These are phyloP conservation scores for Plecotus auritus DNA, from an alignment of 2,113 vertebrate species.

Conservation along the genomic window DNA sequence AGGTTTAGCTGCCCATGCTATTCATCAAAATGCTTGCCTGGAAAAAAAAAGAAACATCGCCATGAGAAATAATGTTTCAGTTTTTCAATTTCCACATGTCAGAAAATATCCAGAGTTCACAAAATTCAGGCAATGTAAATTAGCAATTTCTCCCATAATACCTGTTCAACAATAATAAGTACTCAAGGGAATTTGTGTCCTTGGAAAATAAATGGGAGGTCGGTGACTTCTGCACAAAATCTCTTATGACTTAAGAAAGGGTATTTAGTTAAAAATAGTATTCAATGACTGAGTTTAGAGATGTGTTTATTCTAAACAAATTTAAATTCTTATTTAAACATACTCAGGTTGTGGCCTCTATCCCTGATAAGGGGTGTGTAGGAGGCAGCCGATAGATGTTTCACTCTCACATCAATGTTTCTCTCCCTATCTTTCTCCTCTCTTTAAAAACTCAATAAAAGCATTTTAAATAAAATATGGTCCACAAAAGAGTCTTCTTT, in stretches of 20 bases:
- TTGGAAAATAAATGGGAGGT: neutral
- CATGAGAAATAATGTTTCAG: neutral
- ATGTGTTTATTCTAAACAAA: neutral
- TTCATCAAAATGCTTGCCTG: conserved; percentile 25
- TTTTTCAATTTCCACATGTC: neutral
- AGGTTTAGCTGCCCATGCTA: neutral
- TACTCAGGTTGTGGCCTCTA: neutral
- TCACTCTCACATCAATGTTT: neutral
- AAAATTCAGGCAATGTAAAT: conserved; percentile 31
- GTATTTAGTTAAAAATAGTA: neutral
- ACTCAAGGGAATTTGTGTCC: neutral
- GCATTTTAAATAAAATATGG: neutral
- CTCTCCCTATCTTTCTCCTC: neutral
- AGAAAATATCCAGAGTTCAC: conserved; percentile 31
- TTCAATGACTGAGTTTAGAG: neutral
- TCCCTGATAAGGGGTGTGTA: neutral
- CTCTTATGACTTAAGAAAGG: neutral
- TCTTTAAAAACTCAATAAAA: neutral
- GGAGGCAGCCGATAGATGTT: neutral
- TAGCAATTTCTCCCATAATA: conserved; percentile 2
- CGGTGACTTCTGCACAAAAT: conserved; percentile 10
- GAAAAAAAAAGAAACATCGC: neutral
- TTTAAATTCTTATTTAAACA: conserved; percentile 20
- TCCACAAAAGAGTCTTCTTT: neutral
- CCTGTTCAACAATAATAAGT: conserved; percentile 14